Conservation (phyloP, 2,888 invertebrate species). For the Cryptocephalus moraei region DNA sequence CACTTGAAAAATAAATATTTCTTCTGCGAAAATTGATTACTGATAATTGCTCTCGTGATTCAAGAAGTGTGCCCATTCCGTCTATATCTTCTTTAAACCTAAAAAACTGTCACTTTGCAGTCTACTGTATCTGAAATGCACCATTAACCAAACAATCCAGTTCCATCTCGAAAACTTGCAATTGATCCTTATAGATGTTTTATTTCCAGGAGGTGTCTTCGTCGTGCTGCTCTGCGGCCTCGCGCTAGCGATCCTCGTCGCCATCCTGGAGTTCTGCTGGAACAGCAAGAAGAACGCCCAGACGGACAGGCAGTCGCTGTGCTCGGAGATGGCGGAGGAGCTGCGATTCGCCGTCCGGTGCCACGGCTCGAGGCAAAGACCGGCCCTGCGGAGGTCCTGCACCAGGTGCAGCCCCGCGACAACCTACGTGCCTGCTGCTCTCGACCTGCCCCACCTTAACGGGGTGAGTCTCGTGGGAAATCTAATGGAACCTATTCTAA, state of each 20-base stretch:
- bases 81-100: no score
- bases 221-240: slow-evolving; percentile 90
- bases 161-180: no score
- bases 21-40: no score
- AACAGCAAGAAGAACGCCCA: slow-evolving; percentile 82
- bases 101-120: no score
- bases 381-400: slow-evolving; percentile 68
- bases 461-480: slow-evolving; percentile 32
- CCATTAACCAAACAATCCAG: no score
- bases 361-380: slow-evolving; percentile 70
- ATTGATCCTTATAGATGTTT: neutral
- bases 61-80: no score
- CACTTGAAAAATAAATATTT: no score
- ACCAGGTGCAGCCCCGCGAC: slow-evolving; percentile 64
- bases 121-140: no score
- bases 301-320: slow-evolving; percentile 76
- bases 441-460: slow-evolving; percentile 45
- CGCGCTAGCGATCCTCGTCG: slow-evolving; percentile 81
- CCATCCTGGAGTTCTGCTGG: slow-evolving; percentile 91
- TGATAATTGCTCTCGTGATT: no score
- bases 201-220: slow-evolving; percentile 77
- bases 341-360: slow-evolving; percentile 83
- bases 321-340: slow-evolving; percentile 91
- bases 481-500: no score
- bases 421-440: slow-evolving; percentile 60